Percentiles rank a stretch among this genome's conserved stretches.
These are phyloP conservation scores for Pristionchus entomophagus DNA, from an alignment of 2,888 invertebrate genomes.

Conservation along the genomic window DNA sequence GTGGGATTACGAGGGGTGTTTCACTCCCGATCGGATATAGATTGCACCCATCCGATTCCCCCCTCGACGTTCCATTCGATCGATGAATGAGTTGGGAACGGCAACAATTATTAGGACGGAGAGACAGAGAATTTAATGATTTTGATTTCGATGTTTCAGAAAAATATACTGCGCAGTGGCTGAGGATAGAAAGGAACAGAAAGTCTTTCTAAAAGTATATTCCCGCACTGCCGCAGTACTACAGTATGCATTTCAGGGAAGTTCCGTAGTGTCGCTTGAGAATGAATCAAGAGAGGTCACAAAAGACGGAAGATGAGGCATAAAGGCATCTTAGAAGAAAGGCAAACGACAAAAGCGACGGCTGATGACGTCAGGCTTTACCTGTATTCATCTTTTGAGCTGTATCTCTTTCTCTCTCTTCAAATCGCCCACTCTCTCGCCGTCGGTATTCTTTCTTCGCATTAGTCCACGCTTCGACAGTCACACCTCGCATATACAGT, in stretches of 20 bases:
- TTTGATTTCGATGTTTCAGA: too few species aligned
- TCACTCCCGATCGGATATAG: neutral
- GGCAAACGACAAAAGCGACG: neutral
- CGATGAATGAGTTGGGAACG: neutral
- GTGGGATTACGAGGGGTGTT: neutral
- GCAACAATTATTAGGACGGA: too few species aligned
- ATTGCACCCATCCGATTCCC: neutral
- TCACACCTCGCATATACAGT: neutral
- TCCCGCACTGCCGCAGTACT: neutral
- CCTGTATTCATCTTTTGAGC: conserved; percentile 1
- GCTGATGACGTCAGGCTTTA: neutral
- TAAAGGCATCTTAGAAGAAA: conserved; percentile 4
- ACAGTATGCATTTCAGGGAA: neutral
- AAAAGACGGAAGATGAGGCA: neutral
- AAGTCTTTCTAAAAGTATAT: too few species aligned
- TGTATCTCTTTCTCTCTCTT: neutral
- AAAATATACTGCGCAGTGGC: too few species aligned
- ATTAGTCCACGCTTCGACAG: neutral
- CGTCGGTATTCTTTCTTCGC: neutral
- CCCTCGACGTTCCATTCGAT: neutral
- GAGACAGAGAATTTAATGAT: too few species aligned
- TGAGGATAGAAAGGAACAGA: too few species aligned
- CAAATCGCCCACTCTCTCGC: neutral
- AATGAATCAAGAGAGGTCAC: neutral
- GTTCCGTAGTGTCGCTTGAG: neutral